Base-by-base conservation (phyloP, 1,140 invertebrate species). In the Orussus abietinus region DNA sequence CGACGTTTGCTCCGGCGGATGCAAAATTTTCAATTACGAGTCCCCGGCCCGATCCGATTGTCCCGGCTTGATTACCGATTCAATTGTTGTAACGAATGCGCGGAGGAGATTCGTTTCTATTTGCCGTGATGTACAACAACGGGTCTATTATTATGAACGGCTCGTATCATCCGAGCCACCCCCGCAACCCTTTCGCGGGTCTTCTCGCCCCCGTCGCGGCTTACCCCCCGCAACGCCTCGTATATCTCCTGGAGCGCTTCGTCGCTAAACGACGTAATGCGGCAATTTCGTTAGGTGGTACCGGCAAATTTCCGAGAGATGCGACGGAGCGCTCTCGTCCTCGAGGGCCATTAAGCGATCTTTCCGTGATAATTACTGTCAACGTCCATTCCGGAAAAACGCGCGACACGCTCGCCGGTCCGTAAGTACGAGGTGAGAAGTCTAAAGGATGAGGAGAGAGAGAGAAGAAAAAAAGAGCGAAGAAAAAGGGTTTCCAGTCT, bases 31-130 rank as follows among this genome's bases (percentile, higher is more conserved):
- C 57, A 64, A 64, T 64, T 62, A 65, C 51, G 56, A 53, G 35
- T 49, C 51, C 44, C 47, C 47, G 44, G 17, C 37, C 45, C 47
- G 57, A 65, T 58, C 64, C 50, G 57, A 64, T 64, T 64, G 62
- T 60, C 51, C 40, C 47, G 49, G 61, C 52, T 65, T 65, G 62
- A 65, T 65, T 65, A 65, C 62, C 59, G 62, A 64, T 65, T 65
- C 61, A 63, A 65, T 65, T 65, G 61, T 65, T 65, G 52, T 55
- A 53, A 62, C 52, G 61, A 60, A 59, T 54, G 50, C 56, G 44
- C 43, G 50, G 50, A 52, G 55, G 47, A 51, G n/a, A 56, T 55
- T 51, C 41, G 48, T 55, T 55, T 45, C 48, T 51, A 45, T 56
- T 56, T 56, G 48, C 49, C 31, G 39, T 42, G 48, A 34, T 44